phyloP scores from a whole-genome alignment of 2,888 invertebrate genomes.

The Eremobia ochroleuca region DNA sequence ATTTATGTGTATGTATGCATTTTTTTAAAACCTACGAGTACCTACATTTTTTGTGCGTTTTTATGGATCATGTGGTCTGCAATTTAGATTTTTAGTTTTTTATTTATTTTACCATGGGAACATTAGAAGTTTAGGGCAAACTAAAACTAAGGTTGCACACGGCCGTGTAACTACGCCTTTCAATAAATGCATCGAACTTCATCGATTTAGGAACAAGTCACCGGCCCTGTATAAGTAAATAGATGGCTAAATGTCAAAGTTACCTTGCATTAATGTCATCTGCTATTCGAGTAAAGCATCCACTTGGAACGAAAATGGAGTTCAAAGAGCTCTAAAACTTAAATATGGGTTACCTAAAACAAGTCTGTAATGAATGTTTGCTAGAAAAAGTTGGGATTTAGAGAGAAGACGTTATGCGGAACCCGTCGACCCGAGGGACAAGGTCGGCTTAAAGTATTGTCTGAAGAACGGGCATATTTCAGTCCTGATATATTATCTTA shows the following conservation, averaged over 20 bases:
- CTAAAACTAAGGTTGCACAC: background rate
- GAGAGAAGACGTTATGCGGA: slow-evolving; percentile 31
- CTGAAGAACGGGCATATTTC: slow-evolving; percentile 32
- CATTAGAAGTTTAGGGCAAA: background rate
- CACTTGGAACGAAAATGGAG: slow-evolving; percentile 1
- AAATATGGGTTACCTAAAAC: slow-evolving; percentile 20
- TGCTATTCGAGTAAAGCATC: background rate
- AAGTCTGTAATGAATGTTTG: slow-evolving; percentile 46
- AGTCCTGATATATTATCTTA: slow-evolving; percentile 10
- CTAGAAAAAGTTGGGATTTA: slow-evolving; percentile 34
- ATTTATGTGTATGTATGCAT: background rate
- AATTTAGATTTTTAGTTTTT: background rate
- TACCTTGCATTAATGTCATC: background rate
- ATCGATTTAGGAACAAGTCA: background rate
- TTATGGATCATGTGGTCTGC: background rate
- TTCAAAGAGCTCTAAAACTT: slow-evolving; percentile 14
- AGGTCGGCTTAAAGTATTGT: slow-evolving; percentile 38
- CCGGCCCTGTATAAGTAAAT: background rate
- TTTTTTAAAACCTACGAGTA: background rate
- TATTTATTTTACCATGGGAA: background rate
- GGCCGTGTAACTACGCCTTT: background rate
- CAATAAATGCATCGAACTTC: too few relatives aligned
- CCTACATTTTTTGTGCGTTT: background rate
- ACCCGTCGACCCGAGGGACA: slow-evolving; percentile 14
- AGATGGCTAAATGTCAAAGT: background rate